A percentile compares a stretch with the other conserved stretches of the same genome.
These are phyloP conservation scores for Caretta caretta DNA, from an alignment of 2,113 vertebrate genomes.

Conservation along the genomic window DNA sequence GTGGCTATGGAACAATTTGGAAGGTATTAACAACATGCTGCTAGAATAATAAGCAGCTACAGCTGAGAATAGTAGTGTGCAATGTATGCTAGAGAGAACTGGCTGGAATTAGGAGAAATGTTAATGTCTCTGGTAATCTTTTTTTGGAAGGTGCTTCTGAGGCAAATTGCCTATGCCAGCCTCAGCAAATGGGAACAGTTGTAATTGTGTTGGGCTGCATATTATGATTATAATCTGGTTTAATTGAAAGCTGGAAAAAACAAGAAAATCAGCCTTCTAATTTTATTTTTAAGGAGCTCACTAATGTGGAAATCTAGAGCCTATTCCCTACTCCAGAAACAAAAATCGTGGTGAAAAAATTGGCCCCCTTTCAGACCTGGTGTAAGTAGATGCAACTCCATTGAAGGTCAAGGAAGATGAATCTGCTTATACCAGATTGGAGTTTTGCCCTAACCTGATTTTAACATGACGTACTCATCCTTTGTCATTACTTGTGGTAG, in stretches of 20 bases:
- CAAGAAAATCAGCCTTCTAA: not conserved
- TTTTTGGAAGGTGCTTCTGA: not conserved
- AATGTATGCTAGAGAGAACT: not conserved
- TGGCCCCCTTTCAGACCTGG: not conserved
- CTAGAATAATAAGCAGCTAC: not conserved
- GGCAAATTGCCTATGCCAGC: not conserved
- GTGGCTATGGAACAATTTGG: not conserved
- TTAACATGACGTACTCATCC: not conserved
- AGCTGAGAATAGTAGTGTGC: not conserved
- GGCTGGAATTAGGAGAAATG: not conserved
- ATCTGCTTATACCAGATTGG: not conserved
- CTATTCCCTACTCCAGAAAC: not conserved
- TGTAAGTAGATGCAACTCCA: too few relatives aligned
- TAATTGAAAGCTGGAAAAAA: not conserved
- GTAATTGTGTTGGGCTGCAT: not conserved
- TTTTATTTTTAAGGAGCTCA: not conserved
- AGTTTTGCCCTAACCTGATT: not conserved
- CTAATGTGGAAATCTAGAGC: not conserved
- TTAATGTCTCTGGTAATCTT: not conserved
- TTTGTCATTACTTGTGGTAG: not conserved
- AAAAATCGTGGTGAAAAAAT: not conserved
- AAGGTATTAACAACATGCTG: not conserved
- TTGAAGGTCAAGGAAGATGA: not conserved
- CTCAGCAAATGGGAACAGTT: not conserved
- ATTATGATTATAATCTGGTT: not conserved